These are phyloP conservation scores for Sussaba pulchella DNA, from an alignment of 2,888 invertebrate genomes.

Conservation along the genomic window DNA sequence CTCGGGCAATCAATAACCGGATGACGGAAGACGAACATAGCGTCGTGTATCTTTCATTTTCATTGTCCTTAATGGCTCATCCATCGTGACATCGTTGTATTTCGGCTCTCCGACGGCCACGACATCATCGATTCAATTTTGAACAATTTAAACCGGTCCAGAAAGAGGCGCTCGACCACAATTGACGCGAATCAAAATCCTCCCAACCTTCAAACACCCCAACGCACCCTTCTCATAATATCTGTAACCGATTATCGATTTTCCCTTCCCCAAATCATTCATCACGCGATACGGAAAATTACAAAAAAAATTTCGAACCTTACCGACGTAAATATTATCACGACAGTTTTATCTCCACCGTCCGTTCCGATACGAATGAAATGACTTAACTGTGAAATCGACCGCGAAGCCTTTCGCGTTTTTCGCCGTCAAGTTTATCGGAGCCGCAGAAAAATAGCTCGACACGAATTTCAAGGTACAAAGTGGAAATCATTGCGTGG, in stretches of 20 bases:
- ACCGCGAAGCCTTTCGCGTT: too few species aligned
- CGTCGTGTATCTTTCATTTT: conserved; percentile 23
- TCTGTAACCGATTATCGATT: conserved; percentile 26
- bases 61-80: conserved; percentile 30
- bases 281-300: neutral
- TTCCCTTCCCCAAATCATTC: too few species aligned
- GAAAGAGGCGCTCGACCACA: conserved; percentile 8
- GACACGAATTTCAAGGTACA: conserved; percentile 55
- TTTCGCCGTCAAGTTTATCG: neutral
- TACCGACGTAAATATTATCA: neutral
- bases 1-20: conserved; percentile 67
- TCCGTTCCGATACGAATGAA: too few species aligned
- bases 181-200: conserved; percentile 21
- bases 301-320: neutral
- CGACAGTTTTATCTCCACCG: neutral
- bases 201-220: neutral
- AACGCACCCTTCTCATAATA: neutral
- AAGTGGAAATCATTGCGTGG: conserved; percentile 43
- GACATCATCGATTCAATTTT: neutral
- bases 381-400: too few species aligned
- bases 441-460: conserved; percentile 8
- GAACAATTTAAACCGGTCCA: neutral
- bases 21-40: conserved; percentile 36
- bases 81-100: conserved; percentile 43
- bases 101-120: neutral